A percentile compares a stretch with the other conserved stretches of the same genome.
phyloP scores from a whole-genome alignment of 1,140 invertebrate species.

The Rhopalosiphum padi region DNA sequence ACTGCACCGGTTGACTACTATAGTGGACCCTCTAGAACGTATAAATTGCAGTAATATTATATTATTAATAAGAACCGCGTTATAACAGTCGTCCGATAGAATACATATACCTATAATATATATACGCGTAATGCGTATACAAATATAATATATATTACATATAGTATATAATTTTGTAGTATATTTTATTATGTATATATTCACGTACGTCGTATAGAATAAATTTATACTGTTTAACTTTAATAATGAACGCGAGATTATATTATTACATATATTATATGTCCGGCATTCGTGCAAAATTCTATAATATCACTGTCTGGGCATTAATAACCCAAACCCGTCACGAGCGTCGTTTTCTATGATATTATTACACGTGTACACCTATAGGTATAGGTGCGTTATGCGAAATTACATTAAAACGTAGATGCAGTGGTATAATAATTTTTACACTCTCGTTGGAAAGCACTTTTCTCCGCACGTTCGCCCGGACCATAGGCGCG shows the following conservation, averaged over 20 bases:
- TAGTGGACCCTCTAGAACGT: too few relatives aligned
- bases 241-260: background rate
- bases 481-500: background rate
- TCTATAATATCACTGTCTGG: constrained; percentile 4
- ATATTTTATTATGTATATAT: background rate
- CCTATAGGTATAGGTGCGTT: background rate
- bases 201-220: background rate
- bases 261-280: constrained; percentile 1
- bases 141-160: too few relatives aligned
- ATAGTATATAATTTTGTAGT: background rate
- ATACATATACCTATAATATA: background rate
- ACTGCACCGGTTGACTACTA: background rate
- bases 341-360: constrained; percentile 33
- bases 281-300: background rate
- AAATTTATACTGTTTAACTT: background rate
- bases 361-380: background rate
- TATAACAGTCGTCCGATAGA: background rate
- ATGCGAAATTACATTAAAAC: constrained; percentile 19
- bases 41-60: background rate
- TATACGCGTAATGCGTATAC: too few relatives aligned
- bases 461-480: constrained; percentile 43
- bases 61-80: background rate
- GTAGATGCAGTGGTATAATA: background rate
- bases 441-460: constrained; percentile 36
- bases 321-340: constrained; percentile 15